Conservation (phyloP, 2,113 vertebrate genomes). For the Rhizomys pruinosus region DNA sequence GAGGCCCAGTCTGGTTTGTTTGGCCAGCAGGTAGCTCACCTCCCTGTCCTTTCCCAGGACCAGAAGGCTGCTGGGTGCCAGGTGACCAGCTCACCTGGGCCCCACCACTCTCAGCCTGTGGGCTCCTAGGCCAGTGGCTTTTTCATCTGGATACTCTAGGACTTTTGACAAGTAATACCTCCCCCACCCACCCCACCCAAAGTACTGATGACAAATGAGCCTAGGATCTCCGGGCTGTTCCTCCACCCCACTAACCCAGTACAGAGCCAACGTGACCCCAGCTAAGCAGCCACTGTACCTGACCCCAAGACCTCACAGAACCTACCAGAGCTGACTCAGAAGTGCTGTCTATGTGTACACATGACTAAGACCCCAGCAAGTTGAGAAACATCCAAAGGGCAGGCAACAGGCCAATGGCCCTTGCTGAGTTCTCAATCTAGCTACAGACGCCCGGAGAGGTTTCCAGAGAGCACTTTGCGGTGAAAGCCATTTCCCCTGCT, state of each 20-base stretch:
- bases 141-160: background rate
- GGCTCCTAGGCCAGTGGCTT: background rate
- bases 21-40: background rate
- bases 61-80: accelerated
- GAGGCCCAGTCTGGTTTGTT: background rate
- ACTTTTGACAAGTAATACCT: background rate
- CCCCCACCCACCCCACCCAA: no score
- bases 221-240: background rate
- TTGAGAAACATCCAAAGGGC: background rate
- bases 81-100: background rate
- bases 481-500: background rate
- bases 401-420: background rate
- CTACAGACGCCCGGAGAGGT: background rate
- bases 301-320: background rate
- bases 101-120: background rate
- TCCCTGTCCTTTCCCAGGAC: background rate
- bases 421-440: background rate
- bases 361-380: accelerated
- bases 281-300: background rate
- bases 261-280: background rate
- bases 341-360: accelerated
- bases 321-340: background rate
- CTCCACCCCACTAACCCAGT: background rate
- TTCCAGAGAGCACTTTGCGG: background rate
- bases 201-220: background rate